These are phyloP conservation scores for Drosophila prostipennis DNA, from an alignment of 2,888 invertebrate species.

Conservation along the genomic window DNA sequence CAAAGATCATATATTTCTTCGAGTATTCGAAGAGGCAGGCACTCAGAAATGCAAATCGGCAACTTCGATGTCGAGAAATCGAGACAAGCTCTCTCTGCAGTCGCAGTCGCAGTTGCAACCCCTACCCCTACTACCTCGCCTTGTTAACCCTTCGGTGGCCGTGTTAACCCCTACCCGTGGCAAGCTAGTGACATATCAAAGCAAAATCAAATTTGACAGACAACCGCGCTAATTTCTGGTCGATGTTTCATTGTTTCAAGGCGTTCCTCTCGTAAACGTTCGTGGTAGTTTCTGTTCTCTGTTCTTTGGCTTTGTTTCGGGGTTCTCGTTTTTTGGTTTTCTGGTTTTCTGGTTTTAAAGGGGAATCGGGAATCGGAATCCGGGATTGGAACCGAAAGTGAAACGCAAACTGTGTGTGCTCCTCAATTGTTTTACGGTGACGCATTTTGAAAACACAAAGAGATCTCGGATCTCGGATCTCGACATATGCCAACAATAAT, in stretches of 20 bases:
- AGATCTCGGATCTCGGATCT: slow-evolving; percentile 1
- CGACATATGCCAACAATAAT: slow-evolving; percentile 23
- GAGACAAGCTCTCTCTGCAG: slow-evolving; percentile 9
- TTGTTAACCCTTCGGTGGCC: not conserved
- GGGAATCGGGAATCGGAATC: not conserved
- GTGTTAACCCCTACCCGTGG: not conserved
- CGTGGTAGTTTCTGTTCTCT: slow-evolving; percentile 25
- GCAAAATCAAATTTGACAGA: slow-evolving; percentile 84
- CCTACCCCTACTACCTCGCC: slow-evolving; percentile 1
- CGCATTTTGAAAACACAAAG: slow-evolving; percentile 47
- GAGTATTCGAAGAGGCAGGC: slow-evolving; percentile 5
- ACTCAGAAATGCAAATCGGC: slow-evolving; percentile 65
- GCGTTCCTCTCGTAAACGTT: slow-evolving; percentile 61
- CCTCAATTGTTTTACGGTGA: slow-evolving; percentile 69
- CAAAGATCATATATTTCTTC: not conserved
- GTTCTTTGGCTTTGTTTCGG: slow-evolving; percentile 26
- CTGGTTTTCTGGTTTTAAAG: not conserved
- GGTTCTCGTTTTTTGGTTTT: not conserved
- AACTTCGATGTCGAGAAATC: slow-evolving; percentile 22
- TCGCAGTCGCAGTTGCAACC: slow-evolving; percentile 2
- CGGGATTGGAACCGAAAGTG: slow-evolving; percentile 9
- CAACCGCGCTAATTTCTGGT: slow-evolving; percentile 84
- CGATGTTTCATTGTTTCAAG: slow-evolving; percentile 78
- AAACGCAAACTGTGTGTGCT: slow-evolving; percentile 35
- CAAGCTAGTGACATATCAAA: slow-evolving; percentile 80